phyloP scores from a whole-genome alignment of 2,113 vertebrate species.

The Crocuta crocuta region DNA sequence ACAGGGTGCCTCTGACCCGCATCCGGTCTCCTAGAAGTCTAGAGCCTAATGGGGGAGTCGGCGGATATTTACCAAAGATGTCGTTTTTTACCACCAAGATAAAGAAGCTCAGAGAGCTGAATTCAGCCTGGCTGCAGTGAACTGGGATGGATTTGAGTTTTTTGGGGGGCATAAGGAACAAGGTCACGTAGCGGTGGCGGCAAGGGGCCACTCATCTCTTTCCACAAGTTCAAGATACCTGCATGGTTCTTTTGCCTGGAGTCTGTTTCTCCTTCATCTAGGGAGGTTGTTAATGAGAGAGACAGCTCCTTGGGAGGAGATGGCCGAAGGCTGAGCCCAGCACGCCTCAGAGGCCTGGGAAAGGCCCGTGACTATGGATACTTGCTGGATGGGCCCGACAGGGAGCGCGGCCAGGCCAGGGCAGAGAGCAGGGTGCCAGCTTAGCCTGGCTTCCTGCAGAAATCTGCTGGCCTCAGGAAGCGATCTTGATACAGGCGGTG shows the following conservation, averaged over 20 bases:
- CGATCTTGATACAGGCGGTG: not conserved
- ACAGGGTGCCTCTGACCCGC: not conserved
- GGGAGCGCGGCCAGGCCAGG: fast-evolving
- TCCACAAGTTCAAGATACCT: not conserved
- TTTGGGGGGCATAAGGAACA: not conserved
- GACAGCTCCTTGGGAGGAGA: not conserved
- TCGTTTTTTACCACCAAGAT: not conserved
- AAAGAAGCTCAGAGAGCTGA: not conserved
- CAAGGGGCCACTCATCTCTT: not conserved
- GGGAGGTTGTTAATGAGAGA: not conserved
- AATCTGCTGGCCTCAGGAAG: not conserved
- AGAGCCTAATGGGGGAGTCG: not conserved
- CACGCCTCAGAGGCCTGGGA: not conserved
- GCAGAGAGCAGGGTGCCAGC: not conserved
- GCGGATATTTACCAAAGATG: not conserved
- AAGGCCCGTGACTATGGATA: not conserved
- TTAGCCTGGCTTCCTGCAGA: not conserved
- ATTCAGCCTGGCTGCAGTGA: not conserved
- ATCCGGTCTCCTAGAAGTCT: not conserved
- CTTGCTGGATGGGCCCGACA: not conserved
- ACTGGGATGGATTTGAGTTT: not conserved
- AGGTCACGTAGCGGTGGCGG: not conserved
- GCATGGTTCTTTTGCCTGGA: not conserved
- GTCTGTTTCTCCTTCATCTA: not conserved
- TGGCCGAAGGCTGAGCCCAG: not conserved